Percentiles rank a stretch among this genome's conserved stretches.
Conservation (phyloP, 2,888 invertebrate species). For the Nemotelus pantherinus region DNA sequence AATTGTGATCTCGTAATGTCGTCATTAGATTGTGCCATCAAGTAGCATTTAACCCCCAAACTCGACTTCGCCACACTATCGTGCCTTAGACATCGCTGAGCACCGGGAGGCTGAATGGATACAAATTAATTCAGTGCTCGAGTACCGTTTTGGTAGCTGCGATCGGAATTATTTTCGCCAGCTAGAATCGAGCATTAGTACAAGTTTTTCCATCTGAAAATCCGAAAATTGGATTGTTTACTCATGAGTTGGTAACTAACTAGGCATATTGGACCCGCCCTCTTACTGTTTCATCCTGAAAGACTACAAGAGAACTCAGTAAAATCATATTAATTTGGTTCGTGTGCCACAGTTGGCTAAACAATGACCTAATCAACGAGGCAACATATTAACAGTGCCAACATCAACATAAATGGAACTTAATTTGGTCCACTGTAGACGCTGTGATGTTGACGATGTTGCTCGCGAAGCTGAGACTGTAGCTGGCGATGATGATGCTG, state of each 20-base stretch:
- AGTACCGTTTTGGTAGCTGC: not conserved
- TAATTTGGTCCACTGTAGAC: slow-evolving; percentile 48
- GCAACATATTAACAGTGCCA: slow-evolving; percentile 41
- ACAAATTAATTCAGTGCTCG: slow-evolving; percentile 11
- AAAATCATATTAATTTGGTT: not conserved
- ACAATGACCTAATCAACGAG: slow-evolving; percentile 31
- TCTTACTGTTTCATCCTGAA: too few species aligned
- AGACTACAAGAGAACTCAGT: too few species aligned
- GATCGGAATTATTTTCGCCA: too few species aligned
- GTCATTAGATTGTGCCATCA: slow-evolving; percentile 50
- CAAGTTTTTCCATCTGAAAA: too few species aligned
- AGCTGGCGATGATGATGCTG: slow-evolving; percentile 20
- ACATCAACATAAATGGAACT: slow-evolving; percentile 50
- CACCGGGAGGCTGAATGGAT: slow-evolving; percentile 16
- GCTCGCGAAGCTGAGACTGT: slow-evolving; percentile 37
- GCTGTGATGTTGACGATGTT: slow-evolving; percentile 42
- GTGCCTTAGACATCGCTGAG: slow-evolving; percentile 1
- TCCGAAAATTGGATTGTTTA: too few species aligned
- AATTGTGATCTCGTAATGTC: slow-evolving; percentile 52
- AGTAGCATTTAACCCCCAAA: slow-evolving; percentile 33
- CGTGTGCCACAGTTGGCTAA: slow-evolving; percentile 6
- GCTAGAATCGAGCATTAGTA: too few species aligned
- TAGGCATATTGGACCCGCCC: too few species aligned
- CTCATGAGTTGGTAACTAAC: too few species aligned
- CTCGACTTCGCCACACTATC: slow-evolving; percentile 1